Conservation (phyloP, 2,888 invertebrate species). For the Dicyrtomina minuta region DNA sequence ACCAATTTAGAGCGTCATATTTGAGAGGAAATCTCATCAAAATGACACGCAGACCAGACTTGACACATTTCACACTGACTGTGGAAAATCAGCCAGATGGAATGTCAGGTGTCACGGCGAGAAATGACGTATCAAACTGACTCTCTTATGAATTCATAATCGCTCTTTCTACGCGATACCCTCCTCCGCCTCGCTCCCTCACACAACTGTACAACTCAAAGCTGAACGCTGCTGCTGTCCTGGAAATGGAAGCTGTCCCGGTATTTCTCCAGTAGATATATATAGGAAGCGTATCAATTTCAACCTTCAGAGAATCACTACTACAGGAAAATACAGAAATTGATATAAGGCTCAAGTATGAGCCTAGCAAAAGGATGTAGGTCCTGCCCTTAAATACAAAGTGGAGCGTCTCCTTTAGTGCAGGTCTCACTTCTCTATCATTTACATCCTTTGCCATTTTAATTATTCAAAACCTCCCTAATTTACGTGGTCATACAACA, state of each 20-base stretch:
- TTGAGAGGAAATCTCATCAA: conserved; percentile 37
- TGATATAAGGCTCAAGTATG: no score
- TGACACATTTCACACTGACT: conserved; percentile 32
- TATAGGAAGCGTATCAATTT: no score
- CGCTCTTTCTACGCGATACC: conserved; percentile 14
- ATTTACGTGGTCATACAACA: conserved; percentile 6
- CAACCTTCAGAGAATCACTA: no score
- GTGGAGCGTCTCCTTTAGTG: no score
- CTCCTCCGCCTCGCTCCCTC: no score
- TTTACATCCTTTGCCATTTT: neutral
- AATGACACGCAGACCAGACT: conserved; percentile 27
- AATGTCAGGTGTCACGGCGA: conserved; percentile 36
- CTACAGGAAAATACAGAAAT: no score
- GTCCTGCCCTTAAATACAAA: no score
- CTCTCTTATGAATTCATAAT: conserved; percentile 40
- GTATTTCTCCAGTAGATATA: no score
- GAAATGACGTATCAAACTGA: conserved; percentile 43
- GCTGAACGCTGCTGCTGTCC: no score
- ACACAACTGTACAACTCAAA: neutral
- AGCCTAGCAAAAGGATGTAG: no score
- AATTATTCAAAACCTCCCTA: conserved; percentile 10
- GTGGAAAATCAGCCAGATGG: conserved; percentile 30
- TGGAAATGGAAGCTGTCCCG: no score
- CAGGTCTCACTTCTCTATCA: neutral
- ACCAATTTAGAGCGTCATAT: conserved; percentile 37